These are phyloP conservation scores for Herpailurus yagouaroundi DNA, from an alignment of 2,113 vertebrate genomes.

Conservation along the genomic window DNA sequence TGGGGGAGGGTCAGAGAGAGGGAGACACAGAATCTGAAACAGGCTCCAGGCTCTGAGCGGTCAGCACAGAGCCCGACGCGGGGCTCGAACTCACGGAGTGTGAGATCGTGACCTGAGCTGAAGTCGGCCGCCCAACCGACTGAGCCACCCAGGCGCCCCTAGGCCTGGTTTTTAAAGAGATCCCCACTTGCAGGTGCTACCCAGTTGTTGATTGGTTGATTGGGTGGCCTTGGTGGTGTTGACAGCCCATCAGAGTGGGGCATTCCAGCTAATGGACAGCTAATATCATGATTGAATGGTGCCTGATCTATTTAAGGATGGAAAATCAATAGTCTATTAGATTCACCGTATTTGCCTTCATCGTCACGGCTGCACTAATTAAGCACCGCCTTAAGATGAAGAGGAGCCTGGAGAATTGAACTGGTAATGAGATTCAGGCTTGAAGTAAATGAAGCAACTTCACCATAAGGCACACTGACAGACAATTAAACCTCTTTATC, in stretches of 20 bases:
- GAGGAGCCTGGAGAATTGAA: constrained; percentile 85
- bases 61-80: too few species aligned
- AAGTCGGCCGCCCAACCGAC: too few species aligned
- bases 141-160: too few species aligned
- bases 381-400: constrained; percentile 85
- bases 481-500: constrained; percentile 91
- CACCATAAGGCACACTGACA: constrained; percentile 87
- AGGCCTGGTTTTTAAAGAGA: constrained; percentile 58
- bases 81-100: too few species aligned
- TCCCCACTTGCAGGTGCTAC: constrained; percentile 77
- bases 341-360: constrained; percentile 83
- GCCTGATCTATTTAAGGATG: constrained; percentile 90
- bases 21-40: too few species aligned
- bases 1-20: too few species aligned
- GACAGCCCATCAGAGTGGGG: constrained; percentile 85
- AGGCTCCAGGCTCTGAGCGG: too few species aligned
- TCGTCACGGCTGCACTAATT: constrained; percentile 85
- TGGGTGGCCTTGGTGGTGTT: constrained; percentile 78
- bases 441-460: constrained; percentile 87
- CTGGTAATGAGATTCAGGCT: constrained; percentile 87
- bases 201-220: constrained; percentile 81
- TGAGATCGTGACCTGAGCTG: too few species aligned
- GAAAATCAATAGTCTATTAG: constrained; percentile 99
- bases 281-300: constrained; percentile 94
- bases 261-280: constrained; percentile 93